These are phyloP conservation scores for Epinephelus moara DNA, from an alignment of 2,113 vertebrate species.

Conservation along the genomic window DNA sequence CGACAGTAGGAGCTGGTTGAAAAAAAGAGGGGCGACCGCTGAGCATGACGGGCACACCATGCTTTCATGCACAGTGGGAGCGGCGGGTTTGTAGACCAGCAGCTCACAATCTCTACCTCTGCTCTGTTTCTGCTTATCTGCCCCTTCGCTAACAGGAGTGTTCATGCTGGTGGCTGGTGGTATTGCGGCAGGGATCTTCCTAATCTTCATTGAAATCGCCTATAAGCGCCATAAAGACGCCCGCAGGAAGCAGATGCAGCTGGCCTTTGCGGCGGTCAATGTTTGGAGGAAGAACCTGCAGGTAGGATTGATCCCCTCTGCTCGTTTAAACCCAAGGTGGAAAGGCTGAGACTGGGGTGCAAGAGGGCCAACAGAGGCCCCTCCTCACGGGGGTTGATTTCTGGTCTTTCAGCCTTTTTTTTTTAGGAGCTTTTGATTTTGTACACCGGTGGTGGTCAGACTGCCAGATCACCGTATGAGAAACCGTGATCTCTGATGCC, in stretches of 20 bases:
- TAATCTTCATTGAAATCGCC: slow-evolving; percentile 99
- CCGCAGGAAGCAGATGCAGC: slow-evolving; percentile 99
- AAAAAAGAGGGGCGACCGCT: slow-evolving; percentile 48
- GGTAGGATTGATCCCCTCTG: slow-evolving; percentile 86
- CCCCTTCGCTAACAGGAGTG: slow-evolving; percentile 87
- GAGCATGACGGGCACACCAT: slow-evolving; percentile 51
- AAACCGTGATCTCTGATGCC: slow-evolving; percentile 42
- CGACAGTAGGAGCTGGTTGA: slow-evolving; percentile 60
- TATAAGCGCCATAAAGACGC: slow-evolving; percentile 99
- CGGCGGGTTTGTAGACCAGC: neutral
- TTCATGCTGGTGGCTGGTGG: slow-evolving; percentile 99
- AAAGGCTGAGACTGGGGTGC: slow-evolving; percentile 12
- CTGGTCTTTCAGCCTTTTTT: slow-evolving; percentile 22
- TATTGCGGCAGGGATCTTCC: slow-evolving; percentile 99
- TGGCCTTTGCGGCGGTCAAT: slow-evolving; percentile 98
- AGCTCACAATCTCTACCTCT: slow-evolving; percentile 48
- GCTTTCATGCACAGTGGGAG: slow-evolving; percentile 63
- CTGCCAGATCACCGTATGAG: slow-evolving; percentile 14
- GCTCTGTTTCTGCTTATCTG: slow-evolving; percentile 28
- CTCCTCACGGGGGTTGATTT: neutral
- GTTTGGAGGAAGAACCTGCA: slow-evolving; percentile 99
- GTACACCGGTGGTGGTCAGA: slow-evolving; percentile 10
- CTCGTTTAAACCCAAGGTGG: slow-evolving; percentile 16
- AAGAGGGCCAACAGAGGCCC: slow-evolving; percentile 30
- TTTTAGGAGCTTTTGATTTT: slow-evolving; percentile 22